Conservation (phyloP, 2,113 vertebrate genomes). For the Candoia aspera region DNA sequence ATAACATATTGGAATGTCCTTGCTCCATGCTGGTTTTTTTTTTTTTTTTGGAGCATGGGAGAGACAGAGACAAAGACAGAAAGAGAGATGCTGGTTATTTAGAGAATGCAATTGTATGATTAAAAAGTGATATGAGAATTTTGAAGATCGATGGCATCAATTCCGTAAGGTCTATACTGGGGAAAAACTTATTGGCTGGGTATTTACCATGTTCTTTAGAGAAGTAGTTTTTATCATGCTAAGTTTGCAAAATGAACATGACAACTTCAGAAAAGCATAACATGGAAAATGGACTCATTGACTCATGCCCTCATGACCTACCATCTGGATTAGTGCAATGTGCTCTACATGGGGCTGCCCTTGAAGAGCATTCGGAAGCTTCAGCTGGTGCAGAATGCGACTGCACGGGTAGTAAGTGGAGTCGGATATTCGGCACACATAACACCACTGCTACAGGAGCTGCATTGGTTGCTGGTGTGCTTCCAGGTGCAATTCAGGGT, state of each 20-base stretch:
- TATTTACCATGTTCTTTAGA: background rate
- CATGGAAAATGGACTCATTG: no score
- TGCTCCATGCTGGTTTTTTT: background rate
- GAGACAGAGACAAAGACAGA: no score
- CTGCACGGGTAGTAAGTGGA: no score
- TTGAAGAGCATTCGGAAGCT: no score
- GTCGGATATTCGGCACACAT: no score
- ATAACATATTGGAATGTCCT: background rate
- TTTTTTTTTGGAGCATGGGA: background rate
- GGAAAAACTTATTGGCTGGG: background rate
- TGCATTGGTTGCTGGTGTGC: no score
- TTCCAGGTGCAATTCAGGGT: no score
- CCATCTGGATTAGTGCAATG: no score
- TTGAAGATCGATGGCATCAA: background rate
- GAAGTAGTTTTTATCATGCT: background rate
- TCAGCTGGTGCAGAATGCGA: no score
- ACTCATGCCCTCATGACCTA: no score
- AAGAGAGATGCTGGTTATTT: background rate
- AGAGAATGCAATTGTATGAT: background rate
- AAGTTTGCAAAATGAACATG: background rate
- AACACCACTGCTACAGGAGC: no score
- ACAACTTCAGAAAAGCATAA: background rate
- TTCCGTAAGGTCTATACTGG: background rate
- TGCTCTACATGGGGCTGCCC: no score
- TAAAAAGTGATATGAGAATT: background rate